Base-by-base conservation (phyloP, 2,113 vertebrate species). In the Garra rufa region DNA sequence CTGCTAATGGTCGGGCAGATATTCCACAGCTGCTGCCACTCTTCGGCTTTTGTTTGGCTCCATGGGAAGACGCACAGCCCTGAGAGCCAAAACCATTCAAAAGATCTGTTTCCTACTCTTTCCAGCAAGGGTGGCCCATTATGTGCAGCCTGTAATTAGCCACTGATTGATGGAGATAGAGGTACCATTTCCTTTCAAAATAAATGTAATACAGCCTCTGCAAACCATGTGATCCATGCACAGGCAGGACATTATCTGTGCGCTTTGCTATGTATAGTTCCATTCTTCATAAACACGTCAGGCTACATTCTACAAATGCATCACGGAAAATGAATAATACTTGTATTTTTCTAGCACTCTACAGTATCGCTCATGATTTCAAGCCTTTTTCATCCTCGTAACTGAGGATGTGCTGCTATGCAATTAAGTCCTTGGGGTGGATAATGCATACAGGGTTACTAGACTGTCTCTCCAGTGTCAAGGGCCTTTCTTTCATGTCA, bases 21-120 rank as follows among this genome's bases (percentile, higher is more conserved):
- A 85, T 78, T 76, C 48, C 70, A 28, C 87, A 88, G 87, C 84
- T 88, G 87, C 85, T 71, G 63, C 59, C 79, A 74, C 80, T 87
- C 65, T 83, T 71, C 24, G 48, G 52, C 63, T 83, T 85, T 87
- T 83, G 77, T 86, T 82, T 88, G 76, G 59, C 76, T 83, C 76
- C 46, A 30, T 19, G 28, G 65, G 38, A 67, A 85, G 87, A 76
- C 63, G 76, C 41, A 65, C 30, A 50, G 41, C 76, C 81, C 9
- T 73, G 38, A 81, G 67, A 83, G 87, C 76, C 75, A 73, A 80
- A 80, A 61, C 63, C 63, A 44, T 82, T 7, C 2, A 85, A 30
- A 55, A 81, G 70, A 86, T 88, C 61, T 44, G 76, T 81, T 81
- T 79, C 57, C 55, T 28, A 76, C 74, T 50, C 34, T 69, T 73